These are phyloP conservation scores for Aplysia californica DNA, from an alignment of 1,140 invertebrate genomes.

Conservation along the genomic window DNA sequence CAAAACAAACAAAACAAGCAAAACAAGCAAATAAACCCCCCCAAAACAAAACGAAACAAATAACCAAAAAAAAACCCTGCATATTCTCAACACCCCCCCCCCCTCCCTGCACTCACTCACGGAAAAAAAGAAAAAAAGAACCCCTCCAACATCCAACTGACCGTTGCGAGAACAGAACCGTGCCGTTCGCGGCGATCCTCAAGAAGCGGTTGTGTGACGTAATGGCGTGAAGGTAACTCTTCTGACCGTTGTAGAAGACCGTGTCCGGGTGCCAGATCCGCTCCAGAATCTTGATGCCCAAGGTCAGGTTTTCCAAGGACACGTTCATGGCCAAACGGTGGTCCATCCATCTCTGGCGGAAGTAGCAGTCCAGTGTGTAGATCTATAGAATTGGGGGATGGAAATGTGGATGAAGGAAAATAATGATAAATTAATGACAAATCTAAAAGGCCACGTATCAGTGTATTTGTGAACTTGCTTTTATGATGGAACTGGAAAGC, in stretches of 20 bases:
- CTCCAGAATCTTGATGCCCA: conserved; percentile 49
- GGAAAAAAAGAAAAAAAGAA: no score
- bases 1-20: no score
- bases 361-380: conserved; percentile 97
- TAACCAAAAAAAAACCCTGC: no score
- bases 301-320: conserved; percentile 37
- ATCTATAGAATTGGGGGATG: conserved; percentile 73
- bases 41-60: no score
- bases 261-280: conserved; percentile 63
- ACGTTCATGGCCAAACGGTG: conserved; percentile 62
- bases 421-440: not conserved
- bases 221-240: conserved; percentile 66
- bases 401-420: not conserved
- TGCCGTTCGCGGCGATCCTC: conserved; percentile 56
- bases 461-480: not conserved
- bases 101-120: no score
- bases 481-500: not conserved
- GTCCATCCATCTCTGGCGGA: conserved; percentile 78
- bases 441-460: not conserved
- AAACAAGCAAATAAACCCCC: no score
- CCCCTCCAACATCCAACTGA: no score
- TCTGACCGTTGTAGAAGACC: conserved; percentile 68
- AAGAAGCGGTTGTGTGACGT: conserved; percentile 65
- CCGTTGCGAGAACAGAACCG: conserved; percentile 60
- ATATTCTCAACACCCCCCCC: no score